phyloP scores from a whole-genome alignment of 1,140 invertebrate species.

The Drosophila serrata region DNA sequence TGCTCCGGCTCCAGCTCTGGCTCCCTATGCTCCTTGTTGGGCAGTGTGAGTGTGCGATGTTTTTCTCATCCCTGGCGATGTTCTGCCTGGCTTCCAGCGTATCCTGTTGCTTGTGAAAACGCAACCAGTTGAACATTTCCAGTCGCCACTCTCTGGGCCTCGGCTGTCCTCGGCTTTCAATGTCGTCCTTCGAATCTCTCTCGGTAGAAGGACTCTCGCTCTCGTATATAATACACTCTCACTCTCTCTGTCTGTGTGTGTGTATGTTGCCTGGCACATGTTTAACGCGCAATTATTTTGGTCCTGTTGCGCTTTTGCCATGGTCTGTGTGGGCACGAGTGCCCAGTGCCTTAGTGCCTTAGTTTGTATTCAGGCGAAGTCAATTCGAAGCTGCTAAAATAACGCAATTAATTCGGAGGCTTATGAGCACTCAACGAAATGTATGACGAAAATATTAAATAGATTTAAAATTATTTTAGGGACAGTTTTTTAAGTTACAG shows the following conservation, averaged over 20 bases:
- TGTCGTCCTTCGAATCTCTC: conserved; percentile 51
- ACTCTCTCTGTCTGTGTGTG: not conserved
- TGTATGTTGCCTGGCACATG: conserved; percentile 75
- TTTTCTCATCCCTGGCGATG: conserved; percentile 54
- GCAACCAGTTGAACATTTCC: conserved; percentile 83
- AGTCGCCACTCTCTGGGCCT: conserved; percentile 54
- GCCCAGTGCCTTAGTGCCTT: conserved; percentile 33
- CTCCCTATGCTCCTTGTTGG: conserved; percentile 13
- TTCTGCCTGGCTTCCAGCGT: conserved; percentile 73
- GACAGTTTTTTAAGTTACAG: not conserved
- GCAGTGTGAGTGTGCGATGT: conserved; percentile 58
- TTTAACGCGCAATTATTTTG: conserved; percentile 84
- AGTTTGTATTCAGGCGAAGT: conserved; percentile 42
- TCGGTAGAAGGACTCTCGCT: conserved; percentile 4
- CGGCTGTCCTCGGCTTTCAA: conserved; percentile 51
- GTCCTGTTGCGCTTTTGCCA: conserved; percentile 80
- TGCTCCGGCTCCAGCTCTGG: conserved; percentile 1
- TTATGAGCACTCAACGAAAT: conserved; percentile 16
- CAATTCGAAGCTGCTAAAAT: conserved; percentile 29
- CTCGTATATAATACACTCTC: not conserved
- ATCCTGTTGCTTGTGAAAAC: conserved; percentile 81
- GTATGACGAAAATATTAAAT: not conserved
- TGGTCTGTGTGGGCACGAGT: conserved; percentile 23
- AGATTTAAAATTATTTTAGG: not conserved
- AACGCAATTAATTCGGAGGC: conserved; percentile 27